Conservation (phyloP, 2,888 invertebrate species). For the Dryococelus australis region DNA sequence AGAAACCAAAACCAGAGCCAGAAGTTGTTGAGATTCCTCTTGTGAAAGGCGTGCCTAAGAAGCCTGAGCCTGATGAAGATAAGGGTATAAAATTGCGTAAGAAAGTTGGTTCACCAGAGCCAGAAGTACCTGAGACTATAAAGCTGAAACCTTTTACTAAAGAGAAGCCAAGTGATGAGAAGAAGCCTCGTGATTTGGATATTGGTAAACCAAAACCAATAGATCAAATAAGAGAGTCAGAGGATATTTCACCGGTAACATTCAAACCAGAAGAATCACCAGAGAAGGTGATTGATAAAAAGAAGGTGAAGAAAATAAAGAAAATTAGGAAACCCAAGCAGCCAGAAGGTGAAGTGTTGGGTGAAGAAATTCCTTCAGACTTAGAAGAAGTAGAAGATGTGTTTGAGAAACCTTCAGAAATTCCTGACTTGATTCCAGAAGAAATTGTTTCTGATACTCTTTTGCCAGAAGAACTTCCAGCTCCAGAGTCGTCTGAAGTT, state of each 20-base stretch:
- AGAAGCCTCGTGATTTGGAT: neutral
- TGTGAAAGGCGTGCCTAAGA: constrained; percentile 52
- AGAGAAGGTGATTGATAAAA: neutral
- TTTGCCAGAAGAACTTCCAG: constrained; percentile 38
- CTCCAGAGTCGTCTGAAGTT: constrained; percentile 35
- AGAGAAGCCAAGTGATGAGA: constrained; percentile 25
- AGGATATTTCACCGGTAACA: neutral
- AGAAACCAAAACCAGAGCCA: constrained; percentile 21
- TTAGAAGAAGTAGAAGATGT: constrained; percentile 41
- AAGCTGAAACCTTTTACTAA: constrained; percentile 47
- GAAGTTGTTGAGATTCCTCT: constrained; percentile 46
- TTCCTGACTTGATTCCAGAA: constrained; percentile 36
- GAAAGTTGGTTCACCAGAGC: constrained; percentile 55
- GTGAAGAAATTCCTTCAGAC: constrained; percentile 40
- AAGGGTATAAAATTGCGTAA: constrained; percentile 45
- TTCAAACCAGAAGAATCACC: constrained; percentile 55
- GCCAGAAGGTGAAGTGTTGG: constrained; percentile 31
- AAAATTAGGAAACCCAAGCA: constrained; percentile 31
- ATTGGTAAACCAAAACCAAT: constrained; percentile 36
- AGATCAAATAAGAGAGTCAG: constrained; percentile 37
- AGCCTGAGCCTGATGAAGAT: constrained; percentile 6
- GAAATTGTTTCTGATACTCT: constrained; percentile 22
- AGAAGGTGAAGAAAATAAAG: constrained; percentile 33
- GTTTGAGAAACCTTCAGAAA: constrained; percentile 35
- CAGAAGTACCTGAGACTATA: constrained; percentile 52